Conservation (phyloP, 2,797 vertebrate genomes). For the Rhodeus uyekii region DNA sequence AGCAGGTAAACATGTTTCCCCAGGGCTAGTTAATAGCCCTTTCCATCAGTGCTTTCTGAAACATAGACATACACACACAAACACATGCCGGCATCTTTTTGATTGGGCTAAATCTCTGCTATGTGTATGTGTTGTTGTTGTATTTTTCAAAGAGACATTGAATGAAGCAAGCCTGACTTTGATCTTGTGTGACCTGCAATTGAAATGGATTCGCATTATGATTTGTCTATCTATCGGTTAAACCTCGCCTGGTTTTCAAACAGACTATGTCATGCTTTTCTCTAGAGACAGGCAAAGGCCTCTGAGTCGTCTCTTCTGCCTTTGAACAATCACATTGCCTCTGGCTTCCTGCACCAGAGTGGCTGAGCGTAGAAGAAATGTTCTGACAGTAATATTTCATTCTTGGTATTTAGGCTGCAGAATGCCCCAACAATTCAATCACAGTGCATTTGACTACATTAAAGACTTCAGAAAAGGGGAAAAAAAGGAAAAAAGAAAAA, state of each 20-base stretch:
- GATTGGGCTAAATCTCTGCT: slow-evolving; percentile 30
- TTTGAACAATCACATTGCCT: slow-evolving; percentile 57
- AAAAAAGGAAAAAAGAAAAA: background rate
- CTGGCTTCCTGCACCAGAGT: slow-evolving; percentile 40
- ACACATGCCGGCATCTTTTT: background rate
- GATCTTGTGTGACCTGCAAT: slow-evolving; percentile 49
- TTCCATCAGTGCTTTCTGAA: slow-evolving; percentile 57
- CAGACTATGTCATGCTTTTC: slow-evolving; percentile 40
- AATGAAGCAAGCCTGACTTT: slow-evolving; percentile 47
- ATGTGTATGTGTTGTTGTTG: slow-evolving; percentile 22
- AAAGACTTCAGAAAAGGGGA: background rate
- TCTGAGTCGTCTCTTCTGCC: slow-evolving; percentile 44
- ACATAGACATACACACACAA: slow-evolving; percentile 28
- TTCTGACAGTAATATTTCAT: slow-evolving; percentile 53
- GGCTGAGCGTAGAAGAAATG: slow-evolving; percentile 39
- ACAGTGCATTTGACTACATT: slow-evolving; percentile 24
- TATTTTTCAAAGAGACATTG: slow-evolving; percentile 35
- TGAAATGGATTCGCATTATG: slow-evolving; percentile 50
- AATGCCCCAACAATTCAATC: slow-evolving; percentile 37
- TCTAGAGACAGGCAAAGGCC: slow-evolving; percentile 49
- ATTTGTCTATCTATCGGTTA: slow-evolving; percentile 54
- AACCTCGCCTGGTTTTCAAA: slow-evolving; percentile 45
- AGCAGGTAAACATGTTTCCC: slow-evolving; percentile 64
- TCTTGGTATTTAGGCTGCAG: slow-evolving; percentile 25
- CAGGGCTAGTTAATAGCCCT: slow-evolving; percentile 54